Evolutionary conservation across 1,140 invertebrate genomes (phyloP).

Genomic region (Drosophila melanogaster): Release_6_plus_ISO1_MT NT_033779.5:6090501-6091000

Average conservation of each 20-base stretch:
- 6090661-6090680: constrained; percentile 50
- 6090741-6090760: constrained; percentile 38
- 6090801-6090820: constrained; percentile 36
- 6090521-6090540: constrained; percentile 24
- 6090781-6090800: constrained; percentile 17
- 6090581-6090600: constrained; percentile 18
- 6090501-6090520: constrained; percentile 31
- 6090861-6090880: not conserved
- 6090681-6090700: constrained; percentile 26
- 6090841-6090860: not conserved
- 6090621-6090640: constrained; percentile 83
- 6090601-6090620: constrained; percentile 61
- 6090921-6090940: no score
- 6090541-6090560: constrained; percentile 4
- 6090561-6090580: constrained; percentile 11
- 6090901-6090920: no score
- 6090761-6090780: constrained; percentile 22
- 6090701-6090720: constrained; percentile 72
- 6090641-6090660: constrained; percentile 81
- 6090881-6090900: no score
- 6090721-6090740: constrained; percentile 56
- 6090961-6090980: no score
- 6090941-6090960: no score
- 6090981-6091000: no score
- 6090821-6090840: constrained; percentile 18